Conservation (phyloP, 2,113 vertebrate species). For the Clarias magur region DNA sequence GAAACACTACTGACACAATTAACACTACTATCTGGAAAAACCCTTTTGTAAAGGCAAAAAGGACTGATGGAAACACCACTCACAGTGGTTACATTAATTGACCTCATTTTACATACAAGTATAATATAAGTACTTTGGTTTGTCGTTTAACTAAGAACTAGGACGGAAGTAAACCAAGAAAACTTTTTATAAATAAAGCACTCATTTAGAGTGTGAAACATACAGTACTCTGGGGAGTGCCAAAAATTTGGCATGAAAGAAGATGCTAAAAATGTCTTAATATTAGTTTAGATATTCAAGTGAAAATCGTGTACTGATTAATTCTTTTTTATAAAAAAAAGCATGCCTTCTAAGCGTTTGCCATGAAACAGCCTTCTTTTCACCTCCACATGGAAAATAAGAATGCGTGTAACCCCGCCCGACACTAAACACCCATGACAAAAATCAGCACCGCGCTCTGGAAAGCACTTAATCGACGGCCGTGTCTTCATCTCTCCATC, state of each 20-base stretch:
- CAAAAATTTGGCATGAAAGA: neutral
- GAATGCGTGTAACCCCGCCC: slow-evolving; percentile 17
- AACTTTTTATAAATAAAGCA: too few species aligned
- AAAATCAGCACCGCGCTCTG: slow-evolving; percentile 31
- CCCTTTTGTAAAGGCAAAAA: neutral
- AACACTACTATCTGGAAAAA: neutral
- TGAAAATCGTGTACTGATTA: neutral
- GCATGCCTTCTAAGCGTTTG: neutral
- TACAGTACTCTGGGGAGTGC: neutral
- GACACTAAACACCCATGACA: slow-evolving; percentile 43
- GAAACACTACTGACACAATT: neutral
- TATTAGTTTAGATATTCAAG: neutral
- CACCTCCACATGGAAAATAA: neutral
- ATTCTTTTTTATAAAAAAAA: neutral
- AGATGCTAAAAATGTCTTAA: neutral
- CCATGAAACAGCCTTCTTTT: neutral
- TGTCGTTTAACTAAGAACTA: neutral
- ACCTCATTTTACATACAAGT: too few species aligned
- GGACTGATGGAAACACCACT: neutral
- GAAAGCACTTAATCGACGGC: slow-evolving; percentile 45
- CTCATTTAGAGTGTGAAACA: neutral
- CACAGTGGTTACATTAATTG: too few species aligned
- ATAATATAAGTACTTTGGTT: too few species aligned
- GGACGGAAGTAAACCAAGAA: neutral
- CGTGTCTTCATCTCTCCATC: neutral